A percentile compares a stretch with the other conserved stretches of the same genome.
Evolutionary conservation across 2,113 vertebrate species (phyloP).

Genomic region (Callorhinus ursinus): DNA sequence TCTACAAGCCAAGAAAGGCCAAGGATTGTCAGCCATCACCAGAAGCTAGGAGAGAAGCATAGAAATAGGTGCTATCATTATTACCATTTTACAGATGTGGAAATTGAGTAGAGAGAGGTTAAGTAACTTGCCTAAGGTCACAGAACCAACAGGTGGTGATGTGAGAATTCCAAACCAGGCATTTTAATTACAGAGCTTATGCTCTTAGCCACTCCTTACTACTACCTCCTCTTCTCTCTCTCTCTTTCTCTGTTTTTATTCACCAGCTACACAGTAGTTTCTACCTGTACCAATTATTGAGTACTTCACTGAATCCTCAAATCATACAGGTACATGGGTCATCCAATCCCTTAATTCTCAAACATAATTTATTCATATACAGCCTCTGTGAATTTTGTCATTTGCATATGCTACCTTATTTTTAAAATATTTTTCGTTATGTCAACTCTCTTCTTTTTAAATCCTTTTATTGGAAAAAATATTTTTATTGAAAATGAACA

Average conservation of each 20-base stretch:
- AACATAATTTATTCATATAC: background rate
- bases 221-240: background rate
- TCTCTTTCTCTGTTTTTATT: background rate
- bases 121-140: background rate
- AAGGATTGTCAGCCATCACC: background rate
- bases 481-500: background rate
- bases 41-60: background rate
- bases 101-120: background rate
- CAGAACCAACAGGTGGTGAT: background rate
- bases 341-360: background rate
- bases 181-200: background rate
- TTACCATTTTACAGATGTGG: background rate
- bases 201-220: background rate
- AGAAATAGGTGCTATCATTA: background rate
- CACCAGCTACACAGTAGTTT: background rate
- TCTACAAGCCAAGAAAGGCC: background rate
- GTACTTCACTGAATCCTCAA: background rate
- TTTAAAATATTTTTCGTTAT: background rate
- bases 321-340: background rate
- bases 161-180: background rate
- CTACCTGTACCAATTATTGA: background rate
- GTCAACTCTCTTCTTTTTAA: background rate
- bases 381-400: background rate
- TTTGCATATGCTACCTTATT: background rate
- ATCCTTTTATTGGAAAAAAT: background rate